Evolutionary conservation across 2,888 invertebrate species (phyloP), one percentile per base, ranked within the genome.

Genomic region (Drosophila diplacantha): DNA sequence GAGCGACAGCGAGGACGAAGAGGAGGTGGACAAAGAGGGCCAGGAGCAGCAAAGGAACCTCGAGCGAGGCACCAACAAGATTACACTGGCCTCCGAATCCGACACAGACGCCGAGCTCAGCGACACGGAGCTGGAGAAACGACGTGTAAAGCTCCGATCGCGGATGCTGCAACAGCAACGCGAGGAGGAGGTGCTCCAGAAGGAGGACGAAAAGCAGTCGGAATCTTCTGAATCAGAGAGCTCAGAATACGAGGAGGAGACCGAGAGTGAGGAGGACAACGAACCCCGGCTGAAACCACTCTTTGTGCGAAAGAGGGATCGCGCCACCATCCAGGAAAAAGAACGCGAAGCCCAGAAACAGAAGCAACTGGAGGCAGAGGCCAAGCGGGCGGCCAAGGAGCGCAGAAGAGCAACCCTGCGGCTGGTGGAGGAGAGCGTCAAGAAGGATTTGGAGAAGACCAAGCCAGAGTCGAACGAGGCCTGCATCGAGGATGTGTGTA

Each of bases 241-340:
- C 49, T 95, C 95, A 0, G 93, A 93, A 74, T 95, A 96, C 85
- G 96, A 96, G 79, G 94, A 89, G 41, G 88, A 95, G 76, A 93
- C 95, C 31, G 96, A 96, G 87, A 95, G 95, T 61, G 95, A 96
- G 87, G 96, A 96, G 87, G 97, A 97, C 84, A 94, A 95, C 60
- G 96, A 96, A 7, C 97, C 97, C 0, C 90, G 98, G 57, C 91
- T 98, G 9, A 98, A 98, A 85, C 98, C 98, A 1, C 95, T 98
- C 1, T 98, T 98, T 89, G 97, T 98, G 0, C 90, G 95, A 69
- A 97, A 97, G 76, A 93, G 93, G 59, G 98, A 99, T 82, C 91
- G 99, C 59, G 94, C 99, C 72, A 99, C 99, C 0, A 94, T 99
- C 18, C 95, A 96, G 74, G 99, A 99, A 87, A 94, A 95, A 75